These are phyloP conservation scores for Trididemnum nubilum DNA, from an alignment of 23 tunicate genomes.

Conservation along the genomic window DNA sequence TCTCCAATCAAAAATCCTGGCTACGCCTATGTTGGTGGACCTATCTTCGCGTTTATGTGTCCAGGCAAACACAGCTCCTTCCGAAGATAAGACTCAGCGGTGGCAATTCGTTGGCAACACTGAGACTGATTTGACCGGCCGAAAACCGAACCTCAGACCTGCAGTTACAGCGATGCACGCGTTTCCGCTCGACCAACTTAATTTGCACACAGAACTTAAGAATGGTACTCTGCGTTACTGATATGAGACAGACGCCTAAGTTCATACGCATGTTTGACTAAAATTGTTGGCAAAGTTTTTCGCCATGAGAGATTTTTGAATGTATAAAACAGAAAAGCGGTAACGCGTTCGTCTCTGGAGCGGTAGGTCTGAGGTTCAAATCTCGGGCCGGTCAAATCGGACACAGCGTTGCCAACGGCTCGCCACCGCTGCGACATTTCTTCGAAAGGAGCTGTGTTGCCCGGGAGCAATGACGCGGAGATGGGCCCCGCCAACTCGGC, in stretches of 20 bases:
- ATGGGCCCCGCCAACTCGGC: neutral
- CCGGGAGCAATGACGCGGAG: neutral
- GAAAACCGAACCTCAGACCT: neutral
- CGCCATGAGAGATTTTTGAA: too few relatives aligned
- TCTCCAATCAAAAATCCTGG: too few relatives aligned
- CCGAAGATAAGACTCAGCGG: neutral
- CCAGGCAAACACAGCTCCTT: neutral
- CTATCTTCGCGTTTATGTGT: neutral
- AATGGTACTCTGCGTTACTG: too few relatives aligned
- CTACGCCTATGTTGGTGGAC: too few relatives aligned
- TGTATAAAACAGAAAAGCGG: too few relatives aligned
- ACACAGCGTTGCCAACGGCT: neutral
- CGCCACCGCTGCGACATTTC: neutral
- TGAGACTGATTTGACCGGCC: constrained; percentile 1
- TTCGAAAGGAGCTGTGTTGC: neutral
- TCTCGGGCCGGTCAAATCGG: neutral
- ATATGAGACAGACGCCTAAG: too few relatives aligned
- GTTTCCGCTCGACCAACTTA: too few relatives aligned
- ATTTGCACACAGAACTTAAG: too few relatives aligned
- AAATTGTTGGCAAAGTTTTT: too few relatives aligned
- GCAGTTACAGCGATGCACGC: too few relatives aligned
- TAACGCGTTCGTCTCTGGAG: neutral
- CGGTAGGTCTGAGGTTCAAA: neutral
- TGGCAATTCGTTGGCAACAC: constrained; percentile 9
- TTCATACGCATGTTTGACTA: too few relatives aligned